Evolutionary conservation across 1,140 invertebrate genomes (phyloP).

Genomic region (Drosophila burlai): DNA sequence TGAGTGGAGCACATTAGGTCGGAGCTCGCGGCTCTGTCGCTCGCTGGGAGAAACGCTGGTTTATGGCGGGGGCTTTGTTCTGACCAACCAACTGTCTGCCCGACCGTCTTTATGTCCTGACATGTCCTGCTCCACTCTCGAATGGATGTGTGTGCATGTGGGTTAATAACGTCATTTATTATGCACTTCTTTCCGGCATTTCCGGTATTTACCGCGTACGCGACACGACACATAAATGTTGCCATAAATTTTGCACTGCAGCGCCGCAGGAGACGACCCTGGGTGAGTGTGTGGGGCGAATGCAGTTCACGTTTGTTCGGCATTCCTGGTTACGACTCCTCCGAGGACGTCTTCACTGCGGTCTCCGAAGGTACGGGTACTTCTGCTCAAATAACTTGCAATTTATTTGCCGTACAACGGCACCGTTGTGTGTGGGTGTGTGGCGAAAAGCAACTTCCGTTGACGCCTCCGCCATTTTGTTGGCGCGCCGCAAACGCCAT

Average conservation of each 20-base stretch:
- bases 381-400: constrained; percentile 81
- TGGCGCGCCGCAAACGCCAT: constrained; percentile 77
- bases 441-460: constrained; percentile 81
- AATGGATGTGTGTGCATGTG: constrained; percentile 63
- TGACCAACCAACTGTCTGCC: constrained; percentile 25
- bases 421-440: constrained; percentile 30
- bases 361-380: constrained; percentile 59
- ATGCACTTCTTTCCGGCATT: constrained; percentile 83
- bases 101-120: constrained; percentile 34
- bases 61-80: constrained; percentile 43
- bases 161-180: constrained; percentile 84
- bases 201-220: constrained; percentile 83
- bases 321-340: constrained; percentile 57
- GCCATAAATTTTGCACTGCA: constrained; percentile 78
- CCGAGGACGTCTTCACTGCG: constrained; percentile 64
- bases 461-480: constrained; percentile 82
- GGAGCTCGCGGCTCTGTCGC: constrained; percentile 1
- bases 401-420: constrained; percentile 65
- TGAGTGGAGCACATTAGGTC: constrained; percentile 17
- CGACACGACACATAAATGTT: constrained; percentile 84
- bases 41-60: constrained; percentile 13
- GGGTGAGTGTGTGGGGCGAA: constrained; percentile 18
- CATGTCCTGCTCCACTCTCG: constrained; percentile 29
- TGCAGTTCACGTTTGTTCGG: constrained; percentile 67
- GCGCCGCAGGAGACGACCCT: constrained; percentile 49